These are phyloP conservation scores for Podarcis lilfordi DNA, from an alignment of 2,797 vertebrate genomes.

Conservation along the genomic window DNA sequence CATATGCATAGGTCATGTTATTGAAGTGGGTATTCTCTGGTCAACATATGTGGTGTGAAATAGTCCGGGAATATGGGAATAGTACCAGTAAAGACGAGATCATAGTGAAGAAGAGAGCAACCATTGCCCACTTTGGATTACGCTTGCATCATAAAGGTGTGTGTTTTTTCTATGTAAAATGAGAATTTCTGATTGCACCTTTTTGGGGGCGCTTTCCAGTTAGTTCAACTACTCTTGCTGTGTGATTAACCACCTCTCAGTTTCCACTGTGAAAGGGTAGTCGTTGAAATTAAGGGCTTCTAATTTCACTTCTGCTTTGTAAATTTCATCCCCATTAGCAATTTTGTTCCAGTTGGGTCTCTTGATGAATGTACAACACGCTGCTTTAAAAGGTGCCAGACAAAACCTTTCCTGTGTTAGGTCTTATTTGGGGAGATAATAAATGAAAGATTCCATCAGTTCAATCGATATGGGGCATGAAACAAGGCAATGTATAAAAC, in stretches of 20 bases:
- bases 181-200: not conserved
- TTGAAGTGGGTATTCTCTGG: not conserved
- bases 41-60: too few relatives aligned
- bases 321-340: slow-evolving; percentile 7
- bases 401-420: not conserved
- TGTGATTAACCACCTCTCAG: not conserved
- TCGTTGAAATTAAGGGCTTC: not conserved
- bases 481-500: not conserved
- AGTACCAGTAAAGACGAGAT: not conserved
- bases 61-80: not conserved
- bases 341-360: not conserved
- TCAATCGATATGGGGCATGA: not conserved
- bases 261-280: not conserved
- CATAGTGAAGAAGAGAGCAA: not conserved
- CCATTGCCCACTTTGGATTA: not conserved
- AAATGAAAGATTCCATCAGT: not conserved
- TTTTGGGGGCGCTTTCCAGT: not conserved
- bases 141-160: not conserved
- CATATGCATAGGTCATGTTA: not conserved
- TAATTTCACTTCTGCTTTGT: slow-evolving; percentile 4
- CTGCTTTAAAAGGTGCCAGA: not conserved
- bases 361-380: not conserved
- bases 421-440: not conserved
- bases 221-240: not conserved
- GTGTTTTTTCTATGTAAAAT: not conserved